Percentiles rank a stretch among this genome's conserved stretches.
Evolutionary conservation across 2,888 invertebrate species (phyloP).

Genomic region (Caradrina kadenii): DNA sequence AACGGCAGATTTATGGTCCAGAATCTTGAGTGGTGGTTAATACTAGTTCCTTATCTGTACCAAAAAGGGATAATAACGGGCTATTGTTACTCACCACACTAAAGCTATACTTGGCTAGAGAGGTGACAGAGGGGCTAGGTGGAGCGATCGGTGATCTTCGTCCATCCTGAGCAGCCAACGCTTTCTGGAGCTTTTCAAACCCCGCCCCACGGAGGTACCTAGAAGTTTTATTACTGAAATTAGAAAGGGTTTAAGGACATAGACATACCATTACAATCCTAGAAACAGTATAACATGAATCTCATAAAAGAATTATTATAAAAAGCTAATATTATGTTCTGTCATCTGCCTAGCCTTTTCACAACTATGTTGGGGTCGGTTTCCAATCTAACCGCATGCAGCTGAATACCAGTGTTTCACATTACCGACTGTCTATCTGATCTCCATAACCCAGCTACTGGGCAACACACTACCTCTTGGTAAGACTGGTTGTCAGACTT

Average conservation of each 20-base stretch:
- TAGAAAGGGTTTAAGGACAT: slow-evolving; percentile 46
- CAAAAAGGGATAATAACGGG: background rate
- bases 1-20: background rate
- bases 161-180: slow-evolving; percentile 93
- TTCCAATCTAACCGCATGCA: too few relatives aligned
- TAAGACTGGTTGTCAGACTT: too few relatives aligned
- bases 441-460: too few relatives aligned
- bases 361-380: too few relatives aligned
- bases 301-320: background rate
- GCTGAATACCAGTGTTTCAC: too few relatives aligned
- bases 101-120: slow-evolving; percentile 94
- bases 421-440: too few relatives aligned
- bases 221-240: slow-evolving; percentile 60
- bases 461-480: too few relatives aligned
- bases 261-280: background rate
- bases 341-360: too few relatives aligned
- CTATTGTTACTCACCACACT: slow-evolving; percentile 91
- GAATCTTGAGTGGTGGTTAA: background rate
- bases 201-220: slow-evolving; percentile 96
- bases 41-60: background rate
- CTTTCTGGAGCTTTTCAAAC: slow-evolving; percentile 95
- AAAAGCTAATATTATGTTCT: too few relatives aligned
- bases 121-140: slow-evolving; percentile 93
- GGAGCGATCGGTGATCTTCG: slow-evolving; percentile 91
- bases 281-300: slow-evolving; percentile 1